Evolutionary conservation across 2,797 vertebrate genomes (phyloP).

Genomic region (Sebastes miniatus): DNA sequence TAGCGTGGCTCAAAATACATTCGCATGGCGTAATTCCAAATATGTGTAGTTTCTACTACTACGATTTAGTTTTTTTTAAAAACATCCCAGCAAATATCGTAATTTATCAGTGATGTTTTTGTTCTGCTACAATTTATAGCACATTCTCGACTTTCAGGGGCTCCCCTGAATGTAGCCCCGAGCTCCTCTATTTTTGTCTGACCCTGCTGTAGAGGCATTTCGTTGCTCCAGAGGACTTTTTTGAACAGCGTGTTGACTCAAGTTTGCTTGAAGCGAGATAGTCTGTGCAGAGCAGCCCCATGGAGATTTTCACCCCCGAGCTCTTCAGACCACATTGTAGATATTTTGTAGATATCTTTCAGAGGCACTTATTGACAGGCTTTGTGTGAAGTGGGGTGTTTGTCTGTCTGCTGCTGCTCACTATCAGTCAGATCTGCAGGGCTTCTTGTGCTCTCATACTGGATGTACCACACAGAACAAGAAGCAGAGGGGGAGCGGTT

Average conservation of each 20-base stretch:
- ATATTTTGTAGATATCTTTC: slow-evolving; percentile 32
- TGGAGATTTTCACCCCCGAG: slow-evolving; percentile 33
- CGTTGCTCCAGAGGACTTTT: slow-evolving; percentile 37
- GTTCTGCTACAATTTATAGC: background rate
- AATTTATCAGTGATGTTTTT: slow-evolving; percentile 7
- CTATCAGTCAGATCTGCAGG: slow-evolving; percentile 45
- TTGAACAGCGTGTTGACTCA: slow-evolving; percentile 52
- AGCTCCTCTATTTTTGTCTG: slow-evolving; percentile 42
- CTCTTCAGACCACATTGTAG: slow-evolving; percentile 44
- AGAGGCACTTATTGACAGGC: slow-evolving; percentile 48
- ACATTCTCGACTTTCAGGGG: slow-evolving; percentile 9
- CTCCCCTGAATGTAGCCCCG: slow-evolving; percentile 10
- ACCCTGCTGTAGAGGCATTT: slow-evolving; percentile 39
- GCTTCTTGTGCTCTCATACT: slow-evolving; percentile 46
- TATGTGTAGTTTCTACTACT: background rate
- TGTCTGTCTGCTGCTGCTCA: slow-evolving; percentile 27
- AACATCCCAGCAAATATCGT: background rate
- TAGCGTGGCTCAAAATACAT: background rate
- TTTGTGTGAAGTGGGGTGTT: slow-evolving; percentile 31
- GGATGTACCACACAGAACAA: slow-evolving; percentile 21
- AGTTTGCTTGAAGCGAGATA: slow-evolving; percentile 60
- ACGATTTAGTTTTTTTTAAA: background rate
- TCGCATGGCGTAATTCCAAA: background rate
- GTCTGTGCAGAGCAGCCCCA: slow-evolving; percentile 41
- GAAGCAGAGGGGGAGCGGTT: slow-evolving; percentile 18